Base-by-base conservation (phyloP, 1,140 invertebrate genomes). In the Neotoxoptera formosana region DNA sequence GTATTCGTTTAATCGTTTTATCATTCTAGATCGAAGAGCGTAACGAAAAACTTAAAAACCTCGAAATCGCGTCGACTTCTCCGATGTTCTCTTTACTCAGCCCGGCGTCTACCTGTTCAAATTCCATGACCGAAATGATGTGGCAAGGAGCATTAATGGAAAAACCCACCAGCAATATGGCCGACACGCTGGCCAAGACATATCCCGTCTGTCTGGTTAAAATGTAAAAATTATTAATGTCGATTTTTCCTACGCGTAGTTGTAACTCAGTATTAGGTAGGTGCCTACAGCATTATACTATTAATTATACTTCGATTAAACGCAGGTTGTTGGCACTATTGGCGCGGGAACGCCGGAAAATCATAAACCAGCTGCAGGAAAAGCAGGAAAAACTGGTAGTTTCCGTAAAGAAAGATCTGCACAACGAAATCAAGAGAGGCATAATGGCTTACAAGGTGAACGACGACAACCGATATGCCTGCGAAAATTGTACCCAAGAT, bases 121-220 rank as follows among this genome's bases (percentile, higher is more conserved):
- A 84, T 23, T 48, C 91, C 20, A 51, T 84, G 91, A 53, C 91
- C 9, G 91, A 92, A 84, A 92, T 83, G 91, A 84, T 92, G 91
- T 92, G 91, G 91, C 91, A 92, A 36, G 91, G 53, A 21, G 76
- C 91, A 8, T 41, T 92, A 41, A 51, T 84, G 45, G 91, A 92
- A 48, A 83, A 92, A 53, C 91, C 91, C 20, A 92, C 91, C 7
- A 83, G 30, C 7, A 92, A 92, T 9, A 48, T 92, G 76, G 91
- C 91, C 1, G 91, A 92, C 7, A n/a, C 91, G 20, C 23, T 92
- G 7, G 41, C 91, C 20, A 92, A 92, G 91, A 84, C 91, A 14
- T 92, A 92, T 92, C 91, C 91, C 8, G 76, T 25, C 1, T 92
- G 91, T 84, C 36, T 92, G 47, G 81, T 93, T 36, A 93, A 93